Evolutionary conservation across 2,888 invertebrate genomes (phyloP).

Genomic region (Sesia bembeciformis): DNA sequence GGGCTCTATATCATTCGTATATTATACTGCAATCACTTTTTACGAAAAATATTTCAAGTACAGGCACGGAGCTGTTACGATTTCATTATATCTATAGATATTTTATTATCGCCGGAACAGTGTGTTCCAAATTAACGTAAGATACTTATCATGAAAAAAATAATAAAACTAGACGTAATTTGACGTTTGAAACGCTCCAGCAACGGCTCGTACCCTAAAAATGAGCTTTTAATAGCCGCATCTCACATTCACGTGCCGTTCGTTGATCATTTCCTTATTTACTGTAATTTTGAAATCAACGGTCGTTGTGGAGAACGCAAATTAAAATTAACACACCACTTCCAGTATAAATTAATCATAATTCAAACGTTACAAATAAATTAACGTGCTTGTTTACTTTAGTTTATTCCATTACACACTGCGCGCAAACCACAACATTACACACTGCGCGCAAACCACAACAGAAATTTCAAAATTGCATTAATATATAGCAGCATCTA

Average conservation of each 20-base stretch:
- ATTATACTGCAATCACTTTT: too few species aligned
- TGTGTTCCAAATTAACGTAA: constrained; percentile 13
- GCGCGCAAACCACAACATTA: constrained; percentile 19
- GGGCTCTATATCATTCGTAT: too few species aligned
- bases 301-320: neutral
- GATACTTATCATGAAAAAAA: constrained; percentile 16
- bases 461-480: constrained; percentile 21
- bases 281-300: constrained; percentile 11
- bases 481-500: neutral
- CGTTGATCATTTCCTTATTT: constrained; percentile 10
- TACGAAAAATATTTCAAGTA: too few species aligned
- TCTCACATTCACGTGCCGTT: constrained; percentile 17
- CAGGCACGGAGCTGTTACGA: too few species aligned
- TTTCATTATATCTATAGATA: constrained; percentile 2
- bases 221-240: constrained; percentile 25
- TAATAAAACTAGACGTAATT: constrained; percentile 29
- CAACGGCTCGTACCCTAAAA: constrained; percentile 14
- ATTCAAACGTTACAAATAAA: neutral
- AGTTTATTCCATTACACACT: neutral
- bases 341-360: constrained; percentile 10
- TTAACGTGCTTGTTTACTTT: neutral
- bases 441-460: constrained; percentile 18
- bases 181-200: constrained; percentile 19
- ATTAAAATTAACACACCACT: neutral
- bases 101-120: constrained; percentile 8